phyloP scores from a whole-genome alignment of 2,888 invertebrate species.

The Eumacrocentrus americanus region DNA sequence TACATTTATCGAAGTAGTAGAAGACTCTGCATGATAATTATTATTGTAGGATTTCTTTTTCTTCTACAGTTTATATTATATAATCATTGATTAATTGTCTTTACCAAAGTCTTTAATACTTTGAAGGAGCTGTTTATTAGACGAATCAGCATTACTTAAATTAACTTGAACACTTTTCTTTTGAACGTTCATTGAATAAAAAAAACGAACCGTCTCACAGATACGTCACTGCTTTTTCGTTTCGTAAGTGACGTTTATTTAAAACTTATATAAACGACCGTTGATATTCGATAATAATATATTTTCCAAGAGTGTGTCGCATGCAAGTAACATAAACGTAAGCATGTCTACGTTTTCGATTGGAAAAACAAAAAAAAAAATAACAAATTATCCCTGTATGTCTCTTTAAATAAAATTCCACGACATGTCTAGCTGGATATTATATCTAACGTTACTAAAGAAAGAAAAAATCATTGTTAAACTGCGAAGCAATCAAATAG shows the following conservation, averaged over 20 bases:
- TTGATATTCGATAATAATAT: conserved; percentile 34
- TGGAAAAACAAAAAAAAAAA: neutral
- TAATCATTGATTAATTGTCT: neutral
- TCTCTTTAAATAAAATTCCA: conserved; percentile 17
- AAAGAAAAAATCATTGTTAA: conserved; percentile 25
- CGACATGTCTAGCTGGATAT: conserved; percentile 26
- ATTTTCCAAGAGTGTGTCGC: conserved; percentile 35
- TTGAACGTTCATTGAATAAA: neutral
- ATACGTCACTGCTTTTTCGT: conserved; percentile 9
- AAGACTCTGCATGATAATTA: neutral
- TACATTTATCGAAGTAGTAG: neutral
- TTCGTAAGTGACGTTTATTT: neutral
- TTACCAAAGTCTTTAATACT: neutral
- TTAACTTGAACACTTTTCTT: neutral
- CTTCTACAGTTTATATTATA: neutral
- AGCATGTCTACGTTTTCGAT: conserved; percentile 26
- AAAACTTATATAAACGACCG: conserved; percentile 14
- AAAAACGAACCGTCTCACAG: neutral
- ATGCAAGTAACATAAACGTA: conserved; percentile 16
- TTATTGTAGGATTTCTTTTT: neutral
- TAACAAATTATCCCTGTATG: conserved; percentile 21
- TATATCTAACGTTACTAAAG: conserved; percentile 30
- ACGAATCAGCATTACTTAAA: neutral
- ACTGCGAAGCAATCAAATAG: conserved; percentile 26
- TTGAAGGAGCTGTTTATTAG: neutral